These are phyloP conservation scores for Trididemnum miniatum DNA, from an alignment of 23 tunicate species.

Conservation along the genomic window DNA sequence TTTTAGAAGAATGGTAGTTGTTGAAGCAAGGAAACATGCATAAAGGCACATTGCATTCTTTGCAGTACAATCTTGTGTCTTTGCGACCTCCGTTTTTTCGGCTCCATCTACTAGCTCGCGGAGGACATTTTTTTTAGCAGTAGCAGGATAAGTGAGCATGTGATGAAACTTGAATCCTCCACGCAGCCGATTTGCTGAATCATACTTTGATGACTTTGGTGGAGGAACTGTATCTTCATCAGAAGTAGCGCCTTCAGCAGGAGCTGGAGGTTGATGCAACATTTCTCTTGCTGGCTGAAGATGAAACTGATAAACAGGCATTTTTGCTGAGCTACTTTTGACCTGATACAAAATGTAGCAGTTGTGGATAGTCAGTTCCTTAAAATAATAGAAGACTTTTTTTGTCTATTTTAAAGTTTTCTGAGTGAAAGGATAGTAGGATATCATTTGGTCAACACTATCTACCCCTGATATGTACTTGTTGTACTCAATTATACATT, in stretches of 20 bases:
- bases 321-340: not conserved
- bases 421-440: constrained; percentile 37
- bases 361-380: constrained; percentile 38
- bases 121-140: constrained; percentile 27
- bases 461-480: constrained; percentile 46
- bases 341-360: constrained; percentile 34
- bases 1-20: constrained; percentile 11
- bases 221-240: constrained; percentile 19
- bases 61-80: constrained; percentile 29
- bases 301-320: constrained; percentile 7
- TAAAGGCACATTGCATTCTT: constrained; percentile 18
- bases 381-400: constrained; percentile 29
- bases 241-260: constrained; percentile 6
- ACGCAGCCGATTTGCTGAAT: constrained; percentile 21
- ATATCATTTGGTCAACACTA: constrained; percentile 31
- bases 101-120: constrained; percentile 15
- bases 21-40: constrained; percentile 10
- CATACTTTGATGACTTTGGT: not conserved
- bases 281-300: constrained; percentile 15
- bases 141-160: constrained; percentile 16
- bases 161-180: constrained; percentile 27
- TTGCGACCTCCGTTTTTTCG: not conserved
- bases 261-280: constrained; percentile 14
- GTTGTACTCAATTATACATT: constrained; percentile 37
- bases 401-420: constrained; percentile 32